Conservation (phyloP, 2,888 invertebrate species). For the Pseudococcus longispinus region DNA sequence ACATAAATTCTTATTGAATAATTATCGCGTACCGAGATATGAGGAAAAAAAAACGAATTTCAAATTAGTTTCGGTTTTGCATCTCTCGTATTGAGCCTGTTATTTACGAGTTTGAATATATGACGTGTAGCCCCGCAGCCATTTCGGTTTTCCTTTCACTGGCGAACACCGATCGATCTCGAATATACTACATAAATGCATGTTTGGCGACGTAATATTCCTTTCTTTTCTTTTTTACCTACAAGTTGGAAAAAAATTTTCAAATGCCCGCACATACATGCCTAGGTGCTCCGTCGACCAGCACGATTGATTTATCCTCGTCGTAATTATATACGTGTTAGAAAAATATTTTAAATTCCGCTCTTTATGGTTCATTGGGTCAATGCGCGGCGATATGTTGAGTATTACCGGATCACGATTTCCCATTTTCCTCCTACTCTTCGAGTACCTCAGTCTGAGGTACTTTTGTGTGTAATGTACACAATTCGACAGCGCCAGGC, state of each 20-base stretch:
- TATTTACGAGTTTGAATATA: conserved; percentile 8
- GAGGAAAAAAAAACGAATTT: conserved; percentile 6
- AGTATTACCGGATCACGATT: conserved; percentile 47
- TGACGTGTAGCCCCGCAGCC: conserved; percentile 7
- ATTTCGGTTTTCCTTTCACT: conserved; percentile 27
- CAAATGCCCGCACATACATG: conserved; percentile 6
- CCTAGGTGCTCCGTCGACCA: neutral
- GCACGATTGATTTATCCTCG: conserved; percentile 49
- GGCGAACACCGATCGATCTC: conserved; percentile 5
- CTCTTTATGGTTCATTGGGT: conserved; percentile 52
- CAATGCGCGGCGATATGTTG: neutral
- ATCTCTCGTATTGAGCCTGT: neutral
- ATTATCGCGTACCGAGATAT: neutral
- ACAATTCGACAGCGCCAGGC: neutral
- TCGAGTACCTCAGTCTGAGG: neutral
- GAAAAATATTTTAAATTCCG: conserved; percentile 47
- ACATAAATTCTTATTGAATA: conserved; percentile 22
- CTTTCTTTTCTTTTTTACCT: neutral
- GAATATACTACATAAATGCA: neutral
- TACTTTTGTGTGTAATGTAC: neutral
- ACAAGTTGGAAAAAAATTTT: neutral
- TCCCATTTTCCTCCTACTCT: conserved; percentile 21
- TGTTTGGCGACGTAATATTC: conserved; percentile 1
- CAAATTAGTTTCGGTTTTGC: conserved; percentile 20
- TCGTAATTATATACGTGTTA: conserved; percentile 28